Evolutionary conservation across 2,797 vertebrate genomes (phyloP).

Genomic region (Sylvia borin): DNA sequence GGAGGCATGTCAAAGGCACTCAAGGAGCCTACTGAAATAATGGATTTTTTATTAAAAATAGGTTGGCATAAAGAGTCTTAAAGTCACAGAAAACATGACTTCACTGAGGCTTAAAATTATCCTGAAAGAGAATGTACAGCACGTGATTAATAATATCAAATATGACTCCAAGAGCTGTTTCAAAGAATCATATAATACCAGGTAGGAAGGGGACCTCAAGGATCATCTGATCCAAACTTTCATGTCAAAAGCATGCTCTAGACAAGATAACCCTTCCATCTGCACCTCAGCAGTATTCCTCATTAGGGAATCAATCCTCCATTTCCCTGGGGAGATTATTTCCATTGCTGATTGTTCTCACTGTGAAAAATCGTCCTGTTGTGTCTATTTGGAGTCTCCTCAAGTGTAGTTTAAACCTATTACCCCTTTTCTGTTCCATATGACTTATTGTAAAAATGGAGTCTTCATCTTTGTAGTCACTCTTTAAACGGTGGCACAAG

Average conservation of each 20-base stretch:
- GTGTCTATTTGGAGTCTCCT: background rate
- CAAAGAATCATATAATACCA: background rate
- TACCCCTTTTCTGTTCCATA: background rate
- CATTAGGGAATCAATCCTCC: background rate
- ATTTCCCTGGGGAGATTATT: background rate
- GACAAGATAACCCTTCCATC: background rate
- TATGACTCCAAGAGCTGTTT: background rate
- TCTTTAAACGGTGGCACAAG: background rate
- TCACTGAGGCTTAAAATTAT: background rate
- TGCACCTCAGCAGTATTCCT: background rate
- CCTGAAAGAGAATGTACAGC: background rate
- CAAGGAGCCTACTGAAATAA: background rate
- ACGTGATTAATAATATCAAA: background rate
- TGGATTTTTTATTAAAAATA: background rate
- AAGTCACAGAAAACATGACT: background rate
- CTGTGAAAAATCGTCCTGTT: background rate
- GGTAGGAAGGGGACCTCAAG: background rate
- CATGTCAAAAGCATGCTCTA: background rate
- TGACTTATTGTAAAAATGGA: background rate
- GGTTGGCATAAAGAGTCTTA: background rate
- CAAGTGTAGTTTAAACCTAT: background rate
- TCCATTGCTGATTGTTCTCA: background rate
- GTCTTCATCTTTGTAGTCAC: background rate
- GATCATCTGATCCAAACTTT: background rate
- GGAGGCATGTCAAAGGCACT: background rate